Conservation (phyloP, 2,888 invertebrate genomes). For the Lasioglossum pauxillum region DNA sequence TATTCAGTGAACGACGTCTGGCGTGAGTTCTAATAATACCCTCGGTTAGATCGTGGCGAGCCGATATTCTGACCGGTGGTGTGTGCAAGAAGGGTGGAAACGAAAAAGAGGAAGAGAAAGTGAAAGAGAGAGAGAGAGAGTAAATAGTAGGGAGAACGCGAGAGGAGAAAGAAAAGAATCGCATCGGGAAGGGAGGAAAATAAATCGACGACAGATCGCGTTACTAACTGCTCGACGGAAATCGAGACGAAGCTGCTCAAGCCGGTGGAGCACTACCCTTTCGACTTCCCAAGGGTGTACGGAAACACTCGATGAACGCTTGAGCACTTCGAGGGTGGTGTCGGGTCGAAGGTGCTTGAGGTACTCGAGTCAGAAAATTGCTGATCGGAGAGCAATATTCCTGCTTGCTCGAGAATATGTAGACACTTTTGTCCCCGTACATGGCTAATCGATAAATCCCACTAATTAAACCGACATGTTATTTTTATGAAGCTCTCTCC, state of each 20-base stretch:
- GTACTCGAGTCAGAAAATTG: constrained; percentile 70
- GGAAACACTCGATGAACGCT: constrained; percentile 70
- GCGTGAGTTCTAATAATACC: constrained; percentile 48
- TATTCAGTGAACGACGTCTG: constrained; percentile 47
- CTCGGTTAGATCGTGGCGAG: constrained; percentile 24
- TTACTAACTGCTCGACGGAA: constrained; percentile 68
- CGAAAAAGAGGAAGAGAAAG: not conserved
- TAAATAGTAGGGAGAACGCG: not conserved
- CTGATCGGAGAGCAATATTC: constrained; percentile 70
- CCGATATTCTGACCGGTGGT: constrained; percentile 13
- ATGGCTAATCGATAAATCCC: constrained; percentile 54
- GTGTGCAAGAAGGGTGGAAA: not conserved
- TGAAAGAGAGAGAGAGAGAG: not conserved
- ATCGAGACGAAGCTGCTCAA: constrained; percentile 68
- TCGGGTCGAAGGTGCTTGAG: constrained; percentile 69
- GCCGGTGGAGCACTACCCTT: constrained; percentile 61
- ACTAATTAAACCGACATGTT: constrained; percentile 39
- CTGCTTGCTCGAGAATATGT: constrained; percentile 61
- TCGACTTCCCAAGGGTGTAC: constrained; percentile 59
- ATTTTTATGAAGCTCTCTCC: constrained; percentile 22
- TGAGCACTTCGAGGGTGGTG: constrained; percentile 68
- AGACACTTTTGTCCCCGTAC: constrained; percentile 51
- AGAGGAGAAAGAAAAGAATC: not conserved
- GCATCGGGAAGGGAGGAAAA: constrained; percentile 33
- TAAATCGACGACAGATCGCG: constrained; percentile 64